These are phyloP conservation scores for Pseudomyrmex pallidus DNA, from an alignment of 1,140 invertebrate genomes.

Conservation along the genomic window DNA sequence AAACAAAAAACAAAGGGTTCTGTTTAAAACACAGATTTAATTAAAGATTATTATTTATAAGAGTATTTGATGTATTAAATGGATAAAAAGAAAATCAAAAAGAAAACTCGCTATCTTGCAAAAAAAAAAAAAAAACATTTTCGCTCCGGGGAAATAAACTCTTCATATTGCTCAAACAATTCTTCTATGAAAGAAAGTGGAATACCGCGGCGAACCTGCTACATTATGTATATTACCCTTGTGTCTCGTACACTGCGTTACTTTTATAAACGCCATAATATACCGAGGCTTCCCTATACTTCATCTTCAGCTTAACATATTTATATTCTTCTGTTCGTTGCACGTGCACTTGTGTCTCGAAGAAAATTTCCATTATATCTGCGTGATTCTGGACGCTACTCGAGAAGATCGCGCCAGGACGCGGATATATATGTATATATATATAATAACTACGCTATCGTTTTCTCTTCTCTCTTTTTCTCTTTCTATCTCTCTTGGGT, in stretches of 20 bases:
- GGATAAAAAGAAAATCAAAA: neutral
- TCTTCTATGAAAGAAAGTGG: slow-evolving; percentile 11
- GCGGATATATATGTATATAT: no score
- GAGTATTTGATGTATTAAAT: neutral
- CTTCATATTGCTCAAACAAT: neutral
- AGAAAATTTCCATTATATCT: neutral
- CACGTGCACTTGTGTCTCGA: neutral
- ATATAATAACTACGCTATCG: neutral
- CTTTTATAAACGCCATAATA: neutral
- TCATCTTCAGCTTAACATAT: neutral
- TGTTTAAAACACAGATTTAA: no score
- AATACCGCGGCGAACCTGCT: neutral
- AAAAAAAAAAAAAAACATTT: neutral
- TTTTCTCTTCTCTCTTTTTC: neutral
- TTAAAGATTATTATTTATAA: neutral
- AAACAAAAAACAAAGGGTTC: no score
- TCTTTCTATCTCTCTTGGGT: neutral
- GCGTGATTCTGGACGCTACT: neutral
- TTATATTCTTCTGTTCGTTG: slow-evolving; percentile 9
- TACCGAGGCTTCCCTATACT: neutral
- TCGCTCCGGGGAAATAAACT: neutral
- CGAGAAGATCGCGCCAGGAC: neutral
- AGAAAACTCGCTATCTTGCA: neutral
- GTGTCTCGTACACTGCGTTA: neutral
- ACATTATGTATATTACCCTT: slow-evolving; percentile 14